Conservation (phyloP, 2,797 vertebrate species). For the Zenarchopterus dispar region DNA sequence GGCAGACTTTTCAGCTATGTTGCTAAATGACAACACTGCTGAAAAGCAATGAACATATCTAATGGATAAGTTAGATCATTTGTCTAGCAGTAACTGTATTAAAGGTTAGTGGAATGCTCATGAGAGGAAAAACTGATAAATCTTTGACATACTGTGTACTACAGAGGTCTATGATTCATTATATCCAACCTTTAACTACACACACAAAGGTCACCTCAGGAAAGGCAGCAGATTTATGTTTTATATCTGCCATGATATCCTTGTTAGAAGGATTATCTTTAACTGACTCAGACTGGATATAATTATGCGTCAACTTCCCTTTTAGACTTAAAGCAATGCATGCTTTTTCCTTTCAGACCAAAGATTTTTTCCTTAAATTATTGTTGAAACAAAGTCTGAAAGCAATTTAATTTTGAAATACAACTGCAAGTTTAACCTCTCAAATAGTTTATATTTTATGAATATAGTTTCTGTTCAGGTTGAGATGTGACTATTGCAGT, state of each 20-base stretch:
- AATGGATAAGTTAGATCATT: slow-evolving; percentile 33
- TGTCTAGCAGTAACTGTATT: slow-evolving; percentile 22
- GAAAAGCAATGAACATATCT: no score
- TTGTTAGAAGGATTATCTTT: neutral
- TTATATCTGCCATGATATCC: neutral
- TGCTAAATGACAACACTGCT: slow-evolving; percentile 18
- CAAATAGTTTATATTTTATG: no score
- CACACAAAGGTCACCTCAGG: neutral
- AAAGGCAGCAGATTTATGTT: slow-evolving; percentile 6
- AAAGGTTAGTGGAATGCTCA: slow-evolving; percentile 15
- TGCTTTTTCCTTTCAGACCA: no score
- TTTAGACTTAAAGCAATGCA: neutral
- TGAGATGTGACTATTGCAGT: no score
- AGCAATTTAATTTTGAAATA: neutral
- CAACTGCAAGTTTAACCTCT: no score
- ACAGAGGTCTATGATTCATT: slow-evolving; percentile 12
- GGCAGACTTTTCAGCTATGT: slow-evolving; percentile 20
- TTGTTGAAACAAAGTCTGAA: neutral
- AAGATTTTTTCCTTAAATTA: neutral
- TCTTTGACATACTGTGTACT: neutral
- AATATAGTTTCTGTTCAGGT: no score
- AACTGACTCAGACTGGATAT: neutral
- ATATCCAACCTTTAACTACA: slow-evolving; percentile 7
- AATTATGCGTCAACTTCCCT: no score
- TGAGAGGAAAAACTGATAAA: slow-evolving; percentile 14